Evolutionary conservation across 2,113 vertebrate species (phyloP).

Genomic region (Ardeotis arabs): DNA sequence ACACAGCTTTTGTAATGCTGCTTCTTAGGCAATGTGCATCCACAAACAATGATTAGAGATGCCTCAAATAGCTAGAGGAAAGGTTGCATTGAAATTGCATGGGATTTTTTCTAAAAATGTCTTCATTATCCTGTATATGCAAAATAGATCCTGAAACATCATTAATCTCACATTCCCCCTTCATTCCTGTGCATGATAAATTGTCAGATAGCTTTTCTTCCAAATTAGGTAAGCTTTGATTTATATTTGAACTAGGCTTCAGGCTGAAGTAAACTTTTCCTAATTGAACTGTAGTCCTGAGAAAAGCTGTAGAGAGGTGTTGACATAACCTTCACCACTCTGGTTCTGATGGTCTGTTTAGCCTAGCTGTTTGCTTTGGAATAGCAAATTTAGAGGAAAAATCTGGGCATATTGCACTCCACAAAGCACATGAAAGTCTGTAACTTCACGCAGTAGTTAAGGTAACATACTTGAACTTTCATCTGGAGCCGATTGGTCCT

Average conservation of each 20-base stretch:
- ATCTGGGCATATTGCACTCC: background rate
- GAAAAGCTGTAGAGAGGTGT: background rate
- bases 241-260: conserved; percentile 16
- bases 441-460: background rate
- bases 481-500: background rate
- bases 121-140: background rate
- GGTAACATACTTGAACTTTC: background rate
- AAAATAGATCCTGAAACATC: background rate
- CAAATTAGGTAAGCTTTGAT: conserved; percentile 12
- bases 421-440: background rate
- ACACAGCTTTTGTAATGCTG: background rate
- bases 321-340: background rate
- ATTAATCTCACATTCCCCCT: background rate
- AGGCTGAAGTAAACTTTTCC: background rate
- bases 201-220: background rate
- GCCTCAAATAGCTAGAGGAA: background rate
- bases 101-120: background rate
- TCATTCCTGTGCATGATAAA: background rate
- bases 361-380: background rate
- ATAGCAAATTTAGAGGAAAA: background rate
- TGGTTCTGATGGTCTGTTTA: background rate
- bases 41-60: background rate
- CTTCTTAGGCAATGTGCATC: background rate
- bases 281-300: background rate
- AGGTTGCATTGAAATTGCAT: background rate